phyloP scores from a whole-genome alignment of 2,888 invertebrate species.

The Meteorus colon region DNA sequence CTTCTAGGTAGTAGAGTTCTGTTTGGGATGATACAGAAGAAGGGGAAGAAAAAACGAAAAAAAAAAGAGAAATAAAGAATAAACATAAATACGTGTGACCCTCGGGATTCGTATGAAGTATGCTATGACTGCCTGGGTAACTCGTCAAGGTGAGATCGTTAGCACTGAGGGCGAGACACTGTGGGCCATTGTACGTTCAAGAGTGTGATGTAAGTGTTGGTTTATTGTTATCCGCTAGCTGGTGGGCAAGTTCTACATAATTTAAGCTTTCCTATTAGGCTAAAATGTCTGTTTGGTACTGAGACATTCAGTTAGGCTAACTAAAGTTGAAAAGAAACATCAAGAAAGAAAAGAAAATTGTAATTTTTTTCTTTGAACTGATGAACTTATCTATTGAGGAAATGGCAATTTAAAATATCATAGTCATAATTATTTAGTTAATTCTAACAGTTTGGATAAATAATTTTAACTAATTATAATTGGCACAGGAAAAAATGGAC shows the following conservation, averaged over 20 bases:
- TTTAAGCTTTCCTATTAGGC: constrained; percentile 67
- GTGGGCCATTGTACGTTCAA: constrained; percentile 64
- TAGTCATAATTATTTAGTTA: too few species aligned
- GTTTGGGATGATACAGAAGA: not conserved
- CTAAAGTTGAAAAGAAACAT: not conserved
- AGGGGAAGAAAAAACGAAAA: constrained; percentile 16
- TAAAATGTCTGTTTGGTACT: constrained; percentile 23
- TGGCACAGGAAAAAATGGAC: too few species aligned
- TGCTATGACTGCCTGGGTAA: constrained; percentile 22
- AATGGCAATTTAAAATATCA: too few species aligned
- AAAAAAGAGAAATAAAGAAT: not conserved
- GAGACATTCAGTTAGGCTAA: not conserved
- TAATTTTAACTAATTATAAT: too few species aligned
- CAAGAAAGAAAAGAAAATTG: not conserved
- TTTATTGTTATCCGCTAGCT: constrained; percentile 72
- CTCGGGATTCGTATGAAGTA: constrained; percentile 39
- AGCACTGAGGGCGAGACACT: constrained; percentile 67
- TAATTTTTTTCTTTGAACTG: too few species aligned
- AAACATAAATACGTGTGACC: constrained; percentile 42
- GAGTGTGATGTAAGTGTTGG: constrained; percentile 68
- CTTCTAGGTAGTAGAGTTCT: not conserved
- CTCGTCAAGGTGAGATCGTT: constrained; percentile 68
- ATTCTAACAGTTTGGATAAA: too few species aligned
- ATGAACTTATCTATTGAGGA: too few species aligned
- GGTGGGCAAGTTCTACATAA: constrained; percentile 64